phyloP scores from a whole-genome alignment of 2,797 vertebrate genomes.

The Poeciliopsis paucimaculata region DNA sequence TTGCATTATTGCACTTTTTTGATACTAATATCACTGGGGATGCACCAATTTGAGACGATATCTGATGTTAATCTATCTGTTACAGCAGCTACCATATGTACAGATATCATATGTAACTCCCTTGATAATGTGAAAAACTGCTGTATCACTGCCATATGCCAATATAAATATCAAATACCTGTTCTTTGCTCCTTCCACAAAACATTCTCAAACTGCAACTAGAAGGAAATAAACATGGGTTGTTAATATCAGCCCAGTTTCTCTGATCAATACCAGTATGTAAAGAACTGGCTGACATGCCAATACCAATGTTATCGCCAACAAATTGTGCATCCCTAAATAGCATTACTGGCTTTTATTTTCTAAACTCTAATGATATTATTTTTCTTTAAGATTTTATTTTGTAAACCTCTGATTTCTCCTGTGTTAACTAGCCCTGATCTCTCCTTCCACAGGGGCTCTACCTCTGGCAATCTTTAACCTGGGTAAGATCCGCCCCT shows the following conservation, averaged over 20 bases:
- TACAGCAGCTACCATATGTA: background rate
- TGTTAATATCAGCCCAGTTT: no score
- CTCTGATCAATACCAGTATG: background rate
- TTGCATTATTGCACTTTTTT: background rate
- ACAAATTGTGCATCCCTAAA: background rate
- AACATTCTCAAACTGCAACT: background rate
- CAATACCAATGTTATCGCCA: background rate
- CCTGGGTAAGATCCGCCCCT: slow-evolving; percentile 95
- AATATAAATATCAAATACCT: background rate
- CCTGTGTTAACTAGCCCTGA: slow-evolving; percentile 54
- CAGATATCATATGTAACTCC: background rate
- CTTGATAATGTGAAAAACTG: background rate
- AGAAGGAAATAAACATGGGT: background rate
- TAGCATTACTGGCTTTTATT: background rate
- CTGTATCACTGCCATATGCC: background rate
- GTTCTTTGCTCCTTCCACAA: background rate
- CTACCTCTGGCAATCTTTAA: slow-evolving; percentile 96
- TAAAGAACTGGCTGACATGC: background rate
- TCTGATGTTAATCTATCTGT: background rate
- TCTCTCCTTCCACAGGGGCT: slow-evolving; percentile 91
- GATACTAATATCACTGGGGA: background rate
- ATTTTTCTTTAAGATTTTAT: background rate
- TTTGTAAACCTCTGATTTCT: slow-evolving; percentile 22
- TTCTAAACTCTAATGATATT: background rate
- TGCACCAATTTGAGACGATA: background rate